Evolutionary conservation across 2,888 invertebrate genomes (phyloP).

Genomic region (Sepioteuthis lessoniana): DNA sequence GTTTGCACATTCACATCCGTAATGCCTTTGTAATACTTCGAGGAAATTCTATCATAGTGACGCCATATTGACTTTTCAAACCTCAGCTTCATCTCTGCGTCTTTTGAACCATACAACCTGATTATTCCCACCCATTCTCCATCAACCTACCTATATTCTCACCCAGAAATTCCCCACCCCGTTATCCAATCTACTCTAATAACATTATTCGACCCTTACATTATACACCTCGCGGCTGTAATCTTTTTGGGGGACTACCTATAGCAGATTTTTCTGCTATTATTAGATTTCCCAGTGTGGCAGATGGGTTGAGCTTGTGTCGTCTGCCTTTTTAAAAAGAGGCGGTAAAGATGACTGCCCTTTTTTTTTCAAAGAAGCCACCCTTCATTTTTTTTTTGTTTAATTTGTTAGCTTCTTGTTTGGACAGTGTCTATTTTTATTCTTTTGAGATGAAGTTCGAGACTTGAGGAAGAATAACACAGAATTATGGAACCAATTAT

Average conservation of each 20-base stretch:
- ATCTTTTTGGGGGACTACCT: background rate
- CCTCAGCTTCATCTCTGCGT: background rate
- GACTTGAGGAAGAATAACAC: background rate
- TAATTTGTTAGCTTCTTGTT: background rate
- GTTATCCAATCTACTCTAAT: background rate
- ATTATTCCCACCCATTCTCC: background rate
- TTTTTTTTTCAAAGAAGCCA: background rate
- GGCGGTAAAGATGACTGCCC: background rate
- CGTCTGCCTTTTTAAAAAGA: background rate
- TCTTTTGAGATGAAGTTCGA: background rate
- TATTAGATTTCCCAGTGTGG: background rate
- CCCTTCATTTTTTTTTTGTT: background rate
- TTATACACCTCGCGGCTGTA: slow-evolving; percentile 13
- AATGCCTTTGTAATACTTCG: background rate
- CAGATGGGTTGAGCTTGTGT: background rate
- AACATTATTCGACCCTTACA: background rate
- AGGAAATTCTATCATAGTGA: background rate
- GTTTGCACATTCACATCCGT: too few relatives aligned
- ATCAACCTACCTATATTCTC: background rate
- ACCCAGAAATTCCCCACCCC: background rate
- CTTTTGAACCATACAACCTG: background rate
- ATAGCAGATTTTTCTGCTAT: background rate
- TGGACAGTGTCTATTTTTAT: background rate
- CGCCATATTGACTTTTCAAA: background rate
- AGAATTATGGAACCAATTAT: background rate